A percentile compares a stretch with the other conserved stretches of the same genome.
Conservation (phyloP, 1,140 invertebrate species). For the Wiebesia pumilae region DNA sequence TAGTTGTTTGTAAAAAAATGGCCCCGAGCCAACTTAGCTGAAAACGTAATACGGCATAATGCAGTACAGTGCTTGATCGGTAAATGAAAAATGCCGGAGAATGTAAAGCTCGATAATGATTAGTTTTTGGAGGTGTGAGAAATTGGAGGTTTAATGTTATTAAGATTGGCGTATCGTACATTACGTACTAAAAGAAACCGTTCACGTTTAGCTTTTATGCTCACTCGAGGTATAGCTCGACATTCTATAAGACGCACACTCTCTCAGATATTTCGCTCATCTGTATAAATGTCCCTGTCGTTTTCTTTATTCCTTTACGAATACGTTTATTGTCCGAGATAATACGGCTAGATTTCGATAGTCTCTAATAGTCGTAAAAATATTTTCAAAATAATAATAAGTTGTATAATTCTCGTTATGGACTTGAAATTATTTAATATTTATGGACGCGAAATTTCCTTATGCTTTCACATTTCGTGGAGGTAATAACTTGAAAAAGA, state of each 20-base stretch:
- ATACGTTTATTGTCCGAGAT: background rate
- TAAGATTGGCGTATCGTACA: no score
- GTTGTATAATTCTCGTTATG: background rate
- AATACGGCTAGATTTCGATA: background rate
- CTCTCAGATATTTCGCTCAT: background rate
- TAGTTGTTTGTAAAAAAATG: constrained; percentile 9
- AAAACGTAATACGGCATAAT: background rate
- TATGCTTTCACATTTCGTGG: background rate
- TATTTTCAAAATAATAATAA: background rate
- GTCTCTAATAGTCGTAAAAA: background rate
- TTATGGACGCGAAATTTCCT: background rate
- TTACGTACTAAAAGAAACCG: background rate
- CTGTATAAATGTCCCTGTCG: background rate
- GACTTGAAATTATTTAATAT: background rate
- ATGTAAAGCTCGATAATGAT: background rate
- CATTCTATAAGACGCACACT: no score
- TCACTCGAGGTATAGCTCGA: no score
- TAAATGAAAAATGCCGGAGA: background rate
- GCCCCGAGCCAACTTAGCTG: background rate
- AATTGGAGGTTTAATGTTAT: background rate
- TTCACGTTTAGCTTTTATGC: background rate
- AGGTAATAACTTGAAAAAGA: background rate
- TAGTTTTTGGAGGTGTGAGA: background rate
- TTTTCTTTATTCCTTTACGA: background rate
- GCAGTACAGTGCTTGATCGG: background rate